phyloP scores from a whole-genome alignment of 2,888 invertebrate genomes.

The Oxycera nigricornis region DNA sequence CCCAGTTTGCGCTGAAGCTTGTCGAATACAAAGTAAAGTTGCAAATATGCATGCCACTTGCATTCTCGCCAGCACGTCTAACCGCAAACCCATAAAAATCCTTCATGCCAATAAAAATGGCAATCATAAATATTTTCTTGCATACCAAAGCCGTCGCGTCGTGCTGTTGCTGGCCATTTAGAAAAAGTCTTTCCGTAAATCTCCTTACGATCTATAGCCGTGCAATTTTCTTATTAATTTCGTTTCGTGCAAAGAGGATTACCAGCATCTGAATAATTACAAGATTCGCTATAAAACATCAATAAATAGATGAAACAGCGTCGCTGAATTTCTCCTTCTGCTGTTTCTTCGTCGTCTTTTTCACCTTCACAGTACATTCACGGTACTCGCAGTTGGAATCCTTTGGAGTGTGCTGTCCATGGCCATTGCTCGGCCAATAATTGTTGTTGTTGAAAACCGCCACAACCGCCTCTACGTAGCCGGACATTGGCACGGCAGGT shows the following conservation, averaged over 20 bases:
- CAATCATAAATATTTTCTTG: not conserved
- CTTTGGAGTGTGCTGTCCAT: not conserved
- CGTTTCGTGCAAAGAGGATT: not conserved
- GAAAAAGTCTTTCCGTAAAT: not conserved
- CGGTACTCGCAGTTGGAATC: not conserved
- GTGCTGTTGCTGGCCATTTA: not conserved
- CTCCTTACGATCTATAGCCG: not conserved
- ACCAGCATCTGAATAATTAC: conserved; percentile 11
- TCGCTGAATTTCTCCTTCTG: not conserved
- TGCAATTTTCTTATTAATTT: not conserved
- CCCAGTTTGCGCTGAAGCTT: too few species aligned
- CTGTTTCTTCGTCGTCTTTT: too few species aligned
- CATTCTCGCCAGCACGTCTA: too few species aligned
- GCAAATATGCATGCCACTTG: too few species aligned
- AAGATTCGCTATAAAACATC: not conserved
- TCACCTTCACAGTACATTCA: too few species aligned
- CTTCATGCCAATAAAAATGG: not conserved
- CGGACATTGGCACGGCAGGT: conserved; percentile 2
- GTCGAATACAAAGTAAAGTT: too few species aligned
- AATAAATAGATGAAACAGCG: not conserved
- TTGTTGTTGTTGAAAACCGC: conserved; percentile 9
- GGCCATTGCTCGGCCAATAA: not conserved
- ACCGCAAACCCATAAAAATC: not conserved
- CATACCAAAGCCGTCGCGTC: not conserved
- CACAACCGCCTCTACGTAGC: not conserved